A percentile compares a stretch with the other conserved stretches of the same genome.
These are phyloP conservation scores for Galeruca laticollis DNA, from an alignment of 2,888 invertebrate genomes.

Conservation along the genomic window DNA sequence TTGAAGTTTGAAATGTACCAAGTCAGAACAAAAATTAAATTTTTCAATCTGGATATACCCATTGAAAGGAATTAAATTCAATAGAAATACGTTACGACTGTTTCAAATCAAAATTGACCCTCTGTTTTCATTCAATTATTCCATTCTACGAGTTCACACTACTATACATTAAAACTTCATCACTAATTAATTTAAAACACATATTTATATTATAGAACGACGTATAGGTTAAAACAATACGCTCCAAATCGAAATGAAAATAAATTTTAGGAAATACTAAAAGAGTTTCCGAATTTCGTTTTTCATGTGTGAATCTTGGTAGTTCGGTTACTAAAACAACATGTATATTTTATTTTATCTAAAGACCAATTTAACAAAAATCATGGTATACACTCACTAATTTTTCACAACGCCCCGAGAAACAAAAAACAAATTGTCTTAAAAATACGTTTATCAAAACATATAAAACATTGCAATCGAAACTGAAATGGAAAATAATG, in stretches of 20 bases:
- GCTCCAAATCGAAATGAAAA: background rate
- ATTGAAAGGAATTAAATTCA: too few species aligned
- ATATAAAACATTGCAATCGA: slow-evolving; percentile 1
- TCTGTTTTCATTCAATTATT: too few species aligned
- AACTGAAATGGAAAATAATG: slow-evolving; percentile 10
- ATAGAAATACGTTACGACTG: too few species aligned
- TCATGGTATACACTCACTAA: background rate
- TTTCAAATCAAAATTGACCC: too few species aligned
- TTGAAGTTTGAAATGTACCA: too few species aligned
- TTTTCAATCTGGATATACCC: too few species aligned
- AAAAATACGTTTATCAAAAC: too few species aligned
- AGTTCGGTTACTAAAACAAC: slow-evolving; percentile 14
- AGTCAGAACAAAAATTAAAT: too few species aligned
- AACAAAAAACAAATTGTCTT: background rate
- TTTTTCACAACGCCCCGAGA: background rate
- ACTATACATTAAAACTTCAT: too few species aligned
- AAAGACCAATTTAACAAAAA: slow-evolving; percentile 3
- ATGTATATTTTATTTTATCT: slow-evolving; percentile 4
- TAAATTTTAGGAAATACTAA: slow-evolving; percentile 10
- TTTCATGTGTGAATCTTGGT: slow-evolving; percentile 11
- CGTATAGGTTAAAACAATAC: background rate
- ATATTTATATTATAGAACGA: too few species aligned
- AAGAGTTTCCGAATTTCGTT: slow-evolving; percentile 6
- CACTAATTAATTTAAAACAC: too few species aligned
- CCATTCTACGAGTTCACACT: too few species aligned